A percentile compares a stretch with the other conserved stretches of the same genome.
phyloP scores from a whole-genome alignment of 1,140 invertebrate genomes.

The Linepithema humile region DNA sequence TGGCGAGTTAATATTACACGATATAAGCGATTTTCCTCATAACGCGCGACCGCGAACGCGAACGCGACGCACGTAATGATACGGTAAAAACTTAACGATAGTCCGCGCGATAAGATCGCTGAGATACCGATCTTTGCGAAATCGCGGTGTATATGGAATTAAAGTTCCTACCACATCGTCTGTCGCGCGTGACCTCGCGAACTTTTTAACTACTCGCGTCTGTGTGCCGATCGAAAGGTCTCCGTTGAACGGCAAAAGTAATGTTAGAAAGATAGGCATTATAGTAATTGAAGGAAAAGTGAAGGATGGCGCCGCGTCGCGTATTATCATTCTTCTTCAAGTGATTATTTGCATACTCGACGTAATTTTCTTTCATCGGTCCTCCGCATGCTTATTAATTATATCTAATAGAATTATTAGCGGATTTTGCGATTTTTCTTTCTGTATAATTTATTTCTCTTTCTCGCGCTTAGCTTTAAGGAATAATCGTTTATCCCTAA shows the following conservation, averaged over 20 bases:
- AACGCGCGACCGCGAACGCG: background rate
- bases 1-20: constrained; percentile 20
- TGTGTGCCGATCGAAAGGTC: constrained; percentile 22
- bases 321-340: constrained; percentile 23
- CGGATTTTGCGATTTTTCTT: too few relatives aligned
- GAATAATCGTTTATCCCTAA: too few relatives aligned
- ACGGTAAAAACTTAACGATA: constrained; percentile 59
- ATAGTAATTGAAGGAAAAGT: constrained; percentile 34
- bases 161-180: background rate
- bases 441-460: background rate
- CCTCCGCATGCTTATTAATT: background rate
- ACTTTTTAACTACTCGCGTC: background rate
- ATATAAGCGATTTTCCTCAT: constrained; percentile 27
- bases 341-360: constrained; percentile 3
- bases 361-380: background rate
- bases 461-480: background rate
- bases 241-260: constrained; percentile 26
- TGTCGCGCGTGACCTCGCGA: constrained; percentile 36
- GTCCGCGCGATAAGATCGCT: constrained; percentile 28
- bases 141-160: constrained; percentile 24
- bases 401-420: too few relatives aligned
- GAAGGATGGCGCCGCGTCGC: constrained; percentile 7
- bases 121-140: constrained; percentile 48
- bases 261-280: background rate
- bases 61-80: constrained; percentile 40